These are phyloP conservation scores for Caenorhabditis auriculariae DNA, from an alignment of 2,888 invertebrate genomes.

Conservation along the genomic window DNA sequence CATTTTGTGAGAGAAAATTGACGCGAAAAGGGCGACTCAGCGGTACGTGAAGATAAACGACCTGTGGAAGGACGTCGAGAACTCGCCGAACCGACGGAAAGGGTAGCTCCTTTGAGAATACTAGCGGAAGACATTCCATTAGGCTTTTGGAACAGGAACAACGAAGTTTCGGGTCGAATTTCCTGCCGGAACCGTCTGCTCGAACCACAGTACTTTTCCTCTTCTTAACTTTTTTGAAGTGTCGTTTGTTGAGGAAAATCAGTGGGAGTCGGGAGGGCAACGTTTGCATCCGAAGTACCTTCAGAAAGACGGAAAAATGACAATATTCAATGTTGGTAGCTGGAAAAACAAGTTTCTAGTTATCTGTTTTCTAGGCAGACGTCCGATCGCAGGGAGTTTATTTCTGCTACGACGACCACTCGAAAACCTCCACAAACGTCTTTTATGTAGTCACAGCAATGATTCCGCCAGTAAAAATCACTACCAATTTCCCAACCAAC, in stretches of 20 bases:
- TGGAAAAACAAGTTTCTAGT: background rate
- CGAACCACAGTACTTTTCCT: too few relatives aligned
- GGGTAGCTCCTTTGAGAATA: too few relatives aligned
- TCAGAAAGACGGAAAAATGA: constrained; percentile 34
- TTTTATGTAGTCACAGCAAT: constrained; percentile 35
- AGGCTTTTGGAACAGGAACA: too few relatives aligned
- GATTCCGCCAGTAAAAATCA: constrained; percentile 22
- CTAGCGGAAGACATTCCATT: too few relatives aligned
- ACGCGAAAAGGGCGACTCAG: too few relatives aligned
- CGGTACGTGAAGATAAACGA: constrained; percentile 19
- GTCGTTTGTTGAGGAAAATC: too few relatives aligned
- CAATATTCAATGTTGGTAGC: constrained; percentile 19
- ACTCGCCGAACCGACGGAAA: constrained; percentile 3
- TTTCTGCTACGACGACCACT: constrained; percentile 37
- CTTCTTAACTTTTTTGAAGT: too few relatives aligned
- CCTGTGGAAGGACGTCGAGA: constrained; percentile 12
- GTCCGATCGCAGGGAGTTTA: constrained; percentile 33
- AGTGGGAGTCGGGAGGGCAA: too few relatives aligned
- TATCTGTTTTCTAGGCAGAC: constrained; percentile 16
- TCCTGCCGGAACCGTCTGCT: too few relatives aligned
- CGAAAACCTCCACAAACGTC: constrained; percentile 18
- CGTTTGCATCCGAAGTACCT: constrained; percentile 18
- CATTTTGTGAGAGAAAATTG: too few relatives aligned
- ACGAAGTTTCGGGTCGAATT: too few relatives aligned
- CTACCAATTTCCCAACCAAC: constrained; percentile 2